These are phyloP conservation scores for Sphaerophoria taeniata DNA, from an alignment of 2,888 invertebrate species.

Conservation along the genomic window DNA sequence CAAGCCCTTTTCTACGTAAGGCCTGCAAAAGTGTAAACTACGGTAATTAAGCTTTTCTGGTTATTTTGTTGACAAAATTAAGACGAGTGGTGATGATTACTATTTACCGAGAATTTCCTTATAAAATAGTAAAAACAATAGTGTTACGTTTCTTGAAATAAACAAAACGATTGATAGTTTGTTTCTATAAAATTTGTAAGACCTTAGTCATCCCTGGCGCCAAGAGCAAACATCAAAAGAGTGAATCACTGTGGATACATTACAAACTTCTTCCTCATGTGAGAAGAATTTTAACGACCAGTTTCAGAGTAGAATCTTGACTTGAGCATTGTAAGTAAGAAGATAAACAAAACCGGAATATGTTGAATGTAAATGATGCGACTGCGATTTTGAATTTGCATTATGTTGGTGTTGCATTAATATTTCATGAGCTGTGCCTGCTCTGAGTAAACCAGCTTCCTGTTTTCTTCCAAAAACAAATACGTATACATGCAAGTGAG, in stretches of 20 bases:
- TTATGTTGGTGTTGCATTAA: no score
- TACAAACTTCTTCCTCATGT: background rate
- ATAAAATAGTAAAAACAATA: background rate
- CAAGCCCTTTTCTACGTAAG: background rate
- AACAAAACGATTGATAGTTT: background rate
- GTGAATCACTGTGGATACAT: background rate
- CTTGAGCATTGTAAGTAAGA: no score
- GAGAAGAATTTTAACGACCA: background rate
- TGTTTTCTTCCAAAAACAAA: no score
- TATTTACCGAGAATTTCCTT: background rate
- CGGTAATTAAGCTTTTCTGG: background rate
- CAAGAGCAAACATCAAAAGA: background rate
- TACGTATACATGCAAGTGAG: no score
- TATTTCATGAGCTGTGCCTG: no score
- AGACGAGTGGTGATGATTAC: background rate
- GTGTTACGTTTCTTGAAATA: background rate
- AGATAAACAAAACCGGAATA: no score
- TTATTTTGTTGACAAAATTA: background rate
- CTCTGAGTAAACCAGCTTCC: no score
- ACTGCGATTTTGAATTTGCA: no score
- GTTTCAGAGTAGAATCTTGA: background rate
- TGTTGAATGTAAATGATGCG: no score
- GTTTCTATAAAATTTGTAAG: background rate
- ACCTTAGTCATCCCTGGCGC: background rate
- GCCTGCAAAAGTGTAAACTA: background rate